These are phyloP conservation scores for Lypha dubia DNA, from an alignment of 2,888 invertebrate genomes.

Conservation along the genomic window DNA sequence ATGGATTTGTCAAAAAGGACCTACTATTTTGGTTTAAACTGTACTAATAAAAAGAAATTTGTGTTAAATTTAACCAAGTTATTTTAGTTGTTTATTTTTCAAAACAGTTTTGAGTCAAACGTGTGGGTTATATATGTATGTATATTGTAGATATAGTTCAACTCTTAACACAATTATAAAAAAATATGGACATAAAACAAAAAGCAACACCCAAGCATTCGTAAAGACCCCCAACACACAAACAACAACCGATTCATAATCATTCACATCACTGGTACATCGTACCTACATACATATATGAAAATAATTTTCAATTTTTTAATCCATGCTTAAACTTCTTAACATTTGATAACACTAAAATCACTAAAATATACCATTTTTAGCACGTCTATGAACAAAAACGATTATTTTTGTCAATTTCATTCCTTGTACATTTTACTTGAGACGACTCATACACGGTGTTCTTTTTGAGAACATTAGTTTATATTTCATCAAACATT, in stretches of 20 bases:
- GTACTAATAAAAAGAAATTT: neutral
- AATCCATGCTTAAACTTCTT: neutral
- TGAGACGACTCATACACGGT: conserved; percentile 34
- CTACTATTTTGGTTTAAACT: conserved; percentile 21
- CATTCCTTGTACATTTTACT: neutral
- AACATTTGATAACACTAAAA: neutral
- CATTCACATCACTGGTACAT: neutral
- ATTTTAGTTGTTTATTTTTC: neutral
- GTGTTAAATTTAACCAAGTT: neutral
- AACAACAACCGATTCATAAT: conserved; percentile 35
- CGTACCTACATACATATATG: too few species aligned
- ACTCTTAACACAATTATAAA: conserved; percentile 32
- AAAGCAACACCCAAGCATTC: conserved; percentile 56
- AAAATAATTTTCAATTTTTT: neutral
- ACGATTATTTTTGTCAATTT: neutral
- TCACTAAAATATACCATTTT: too few species aligned
- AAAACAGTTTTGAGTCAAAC: neutral
- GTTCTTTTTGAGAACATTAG: conserved; percentile 5
- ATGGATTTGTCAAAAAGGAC: neutral
- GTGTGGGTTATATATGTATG: neutral
- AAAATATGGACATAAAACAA: neutral
- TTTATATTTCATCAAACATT: neutral
- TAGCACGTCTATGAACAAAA: neutral
- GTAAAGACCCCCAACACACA: conserved; percentile 33
- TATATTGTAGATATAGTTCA: too few species aligned